A percentile compares a stretch with the other conserved stretches of the same genome.
phyloP scores from a whole-genome alignment of 1,140 invertebrate species.

The Drosophila murphyi region DNA sequence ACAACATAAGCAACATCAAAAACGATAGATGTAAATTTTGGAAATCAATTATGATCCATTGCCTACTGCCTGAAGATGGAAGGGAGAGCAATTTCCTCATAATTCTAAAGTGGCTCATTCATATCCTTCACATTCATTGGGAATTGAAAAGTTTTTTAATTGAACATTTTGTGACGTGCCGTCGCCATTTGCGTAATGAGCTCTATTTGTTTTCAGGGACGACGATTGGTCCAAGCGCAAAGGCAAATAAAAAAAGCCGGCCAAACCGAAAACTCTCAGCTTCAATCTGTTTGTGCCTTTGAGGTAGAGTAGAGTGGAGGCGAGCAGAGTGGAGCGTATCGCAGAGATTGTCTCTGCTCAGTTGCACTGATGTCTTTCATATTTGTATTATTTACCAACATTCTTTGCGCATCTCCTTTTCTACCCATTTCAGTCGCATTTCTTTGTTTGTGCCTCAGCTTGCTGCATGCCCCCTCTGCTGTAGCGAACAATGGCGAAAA shows the following conservation, averaged over 20 bases:
- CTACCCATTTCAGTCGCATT: slow-evolving; percentile 60
- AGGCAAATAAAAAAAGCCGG: slow-evolving; percentile 30
- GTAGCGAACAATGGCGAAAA: slow-evolving; percentile 62
- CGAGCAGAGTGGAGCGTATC: not conserved
- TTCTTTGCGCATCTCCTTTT: slow-evolving; percentile 29
- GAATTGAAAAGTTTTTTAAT: slow-evolving; percentile 64
- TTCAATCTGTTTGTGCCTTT: not conserved
- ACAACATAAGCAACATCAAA: slow-evolving; percentile 34
- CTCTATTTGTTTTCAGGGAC: slow-evolving; percentile 34
- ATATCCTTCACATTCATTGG: slow-evolving; percentile 3
- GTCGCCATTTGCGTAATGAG: slow-evolving; percentile 47
- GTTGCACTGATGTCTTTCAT: slow-evolving; percentile 42
- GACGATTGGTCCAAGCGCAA: slow-evolving; percentile 27
- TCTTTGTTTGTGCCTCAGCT: slow-evolving; percentile 60
- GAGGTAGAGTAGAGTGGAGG: no score
- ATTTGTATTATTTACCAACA: slow-evolving; percentile 66
- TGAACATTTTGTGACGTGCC: slow-evolving; percentile 60
- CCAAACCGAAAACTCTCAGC: slow-evolving; percentile 23
- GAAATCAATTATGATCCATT: slow-evolving; percentile 69
- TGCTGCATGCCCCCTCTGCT: slow-evolving; percentile 1
- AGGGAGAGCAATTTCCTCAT: slow-evolving; percentile 15
- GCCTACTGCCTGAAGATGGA: slow-evolving; percentile 2
- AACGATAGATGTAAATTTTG: slow-evolving; percentile 38
- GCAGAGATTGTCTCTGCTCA: not conserved
- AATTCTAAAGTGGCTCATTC: slow-evolving; percentile 68